Evolutionary conservation across 2,888 invertebrate genomes (phyloP).

Genomic region (Acrobeloides nanus): DNA sequence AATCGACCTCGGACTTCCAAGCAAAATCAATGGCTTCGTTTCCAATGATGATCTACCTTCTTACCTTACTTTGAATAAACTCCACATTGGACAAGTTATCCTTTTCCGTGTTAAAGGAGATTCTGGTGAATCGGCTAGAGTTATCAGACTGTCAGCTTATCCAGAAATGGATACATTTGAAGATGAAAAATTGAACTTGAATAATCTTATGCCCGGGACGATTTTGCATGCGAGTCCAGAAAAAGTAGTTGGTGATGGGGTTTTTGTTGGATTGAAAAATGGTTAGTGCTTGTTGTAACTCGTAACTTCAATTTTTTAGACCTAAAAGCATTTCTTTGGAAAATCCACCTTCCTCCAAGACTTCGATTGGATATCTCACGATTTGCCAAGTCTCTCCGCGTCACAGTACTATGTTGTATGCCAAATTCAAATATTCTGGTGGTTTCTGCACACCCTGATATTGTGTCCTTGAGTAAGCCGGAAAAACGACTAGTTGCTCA

Average conservation of each 20-base stretch:
- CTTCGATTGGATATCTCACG: slow-evolving; percentile 33
- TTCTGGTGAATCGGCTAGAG: slow-evolving; percentile 22
- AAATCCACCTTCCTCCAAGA: slow-evolving; percentile 43
- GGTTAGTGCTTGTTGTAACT: slow-evolving; percentile 17
- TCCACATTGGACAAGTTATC: slow-evolving; percentile 37
- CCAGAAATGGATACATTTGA: slow-evolving; percentile 25
- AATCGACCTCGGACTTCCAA: slow-evolving; percentile 39
- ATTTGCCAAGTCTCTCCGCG: slow-evolving; percentile 36
- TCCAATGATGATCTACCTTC: slow-evolving; percentile 27
- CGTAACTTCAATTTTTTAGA: slow-evolving; percentile 18
- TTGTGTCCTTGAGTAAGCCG: slow-evolving; percentile 39
- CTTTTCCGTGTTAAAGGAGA: slow-evolving; percentile 28
- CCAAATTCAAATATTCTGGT: slow-evolving; percentile 43
- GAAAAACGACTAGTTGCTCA: slow-evolving; percentile 28
- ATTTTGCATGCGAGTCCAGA: slow-evolving; percentile 40
- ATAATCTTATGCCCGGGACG: slow-evolving; percentile 47
- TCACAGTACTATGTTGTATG: slow-evolving; percentile 37
- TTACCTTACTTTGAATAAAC: slow-evolving; percentile 5
- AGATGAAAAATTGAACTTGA: slow-evolving; percentile 26
- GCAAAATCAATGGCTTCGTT: slow-evolving; percentile 36
- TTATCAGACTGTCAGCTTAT: slow-evolving; percentile 35
- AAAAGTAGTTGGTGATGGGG: slow-evolving; percentile 27
- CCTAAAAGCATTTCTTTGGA: slow-evolving; percentile 37
- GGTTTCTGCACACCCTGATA: slow-evolving; percentile 46
- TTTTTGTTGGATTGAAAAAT: slow-evolving; percentile 39